phyloP scores from a whole-genome alignment of 2,888 invertebrate species.

The Conops quadrifasciatus region DNA sequence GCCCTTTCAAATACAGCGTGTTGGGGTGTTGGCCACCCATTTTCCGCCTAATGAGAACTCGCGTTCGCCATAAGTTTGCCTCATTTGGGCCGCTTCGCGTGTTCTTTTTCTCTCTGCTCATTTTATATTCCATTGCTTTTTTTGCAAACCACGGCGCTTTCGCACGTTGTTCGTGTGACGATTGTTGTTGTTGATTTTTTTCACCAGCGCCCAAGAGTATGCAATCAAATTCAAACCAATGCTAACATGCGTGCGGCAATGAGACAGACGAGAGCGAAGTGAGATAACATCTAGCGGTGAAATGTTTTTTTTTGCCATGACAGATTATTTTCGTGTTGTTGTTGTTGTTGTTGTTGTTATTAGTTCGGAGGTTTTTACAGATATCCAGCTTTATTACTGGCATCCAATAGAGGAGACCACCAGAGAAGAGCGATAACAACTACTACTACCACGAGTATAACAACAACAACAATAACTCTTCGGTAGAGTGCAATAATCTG shows the following conservation, averaged over 20 bases:
- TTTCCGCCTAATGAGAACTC: neutral
- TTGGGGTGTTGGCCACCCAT: neutral
- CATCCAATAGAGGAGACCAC: neutral
- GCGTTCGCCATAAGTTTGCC: slow-evolving; percentile 8
- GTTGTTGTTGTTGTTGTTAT: too few species aligned
- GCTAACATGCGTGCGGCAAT: slow-evolving; percentile 21
- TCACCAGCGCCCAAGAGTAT: slow-evolving; percentile 24
- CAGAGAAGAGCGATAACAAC: neutral
- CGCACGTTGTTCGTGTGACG: too few species aligned
- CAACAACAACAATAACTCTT: too few species aligned
- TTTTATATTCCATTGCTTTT: neutral
- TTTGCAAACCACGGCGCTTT: too few species aligned
- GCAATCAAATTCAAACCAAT: slow-evolving; percentile 23
- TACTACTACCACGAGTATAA: neutral
- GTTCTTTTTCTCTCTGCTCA: neutral
- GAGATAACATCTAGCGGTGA: too few species aligned
- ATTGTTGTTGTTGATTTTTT: slow-evolving; percentile 3
- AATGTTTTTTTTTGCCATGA: too few species aligned
- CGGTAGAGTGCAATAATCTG: too few species aligned
- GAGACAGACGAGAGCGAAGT: too few species aligned
- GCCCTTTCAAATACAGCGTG: neutral
- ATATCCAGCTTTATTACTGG: neutral
- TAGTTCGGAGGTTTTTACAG: neutral
- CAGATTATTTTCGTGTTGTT: too few species aligned
- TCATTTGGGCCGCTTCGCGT: neutral